These are phyloP conservation scores for Amazona ochrocephala DNA, from an alignment of 2,797 vertebrate genomes.

Conservation along the genomic window DNA sequence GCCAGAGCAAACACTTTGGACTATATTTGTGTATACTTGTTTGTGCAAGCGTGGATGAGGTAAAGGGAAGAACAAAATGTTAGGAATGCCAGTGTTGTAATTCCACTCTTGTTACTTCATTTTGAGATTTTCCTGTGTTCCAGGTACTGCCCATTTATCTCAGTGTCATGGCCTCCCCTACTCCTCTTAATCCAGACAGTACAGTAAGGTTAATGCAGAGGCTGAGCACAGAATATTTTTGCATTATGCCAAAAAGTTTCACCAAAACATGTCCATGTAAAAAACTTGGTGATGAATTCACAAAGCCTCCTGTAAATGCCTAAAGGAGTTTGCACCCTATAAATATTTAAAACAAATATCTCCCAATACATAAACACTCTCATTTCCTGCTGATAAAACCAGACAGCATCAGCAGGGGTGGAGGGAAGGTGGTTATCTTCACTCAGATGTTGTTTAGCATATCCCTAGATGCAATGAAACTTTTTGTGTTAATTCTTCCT, in stretches of 20 bases:
- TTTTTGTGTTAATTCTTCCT: slow-evolving; percentile 42
- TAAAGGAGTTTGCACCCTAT: slow-evolving; percentile 66
- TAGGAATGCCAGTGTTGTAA: neutral
- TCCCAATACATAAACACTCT: slow-evolving; percentile 71
- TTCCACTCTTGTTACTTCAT: neutral
- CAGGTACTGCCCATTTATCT: neutral
- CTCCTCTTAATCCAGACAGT: neutral
- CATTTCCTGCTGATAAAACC: slow-evolving; percentile 68
- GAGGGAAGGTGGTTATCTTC: slow-evolving; percentile 57
- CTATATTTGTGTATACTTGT: neutral
- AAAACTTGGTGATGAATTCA: slow-evolving; percentile 51
- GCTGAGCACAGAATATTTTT: slow-evolving; percentile 12
- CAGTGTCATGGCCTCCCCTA: neutral
- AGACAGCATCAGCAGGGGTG: slow-evolving; percentile 49
- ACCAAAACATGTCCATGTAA: neutral
- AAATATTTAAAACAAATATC: slow-evolving; percentile 80
- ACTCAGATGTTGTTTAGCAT: slow-evolving; percentile 72
- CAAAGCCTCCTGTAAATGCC: slow-evolving; percentile 62
- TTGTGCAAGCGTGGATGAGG: neutral
- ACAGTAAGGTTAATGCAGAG: neutral
- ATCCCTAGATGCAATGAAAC: slow-evolving; percentile 63
- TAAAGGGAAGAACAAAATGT: neutral
- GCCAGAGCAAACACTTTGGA: neutral
- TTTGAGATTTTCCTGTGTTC: neutral
- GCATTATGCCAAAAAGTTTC: slow-evolving; percentile 16